These are phyloP conservation scores for Dichetophora obliterata DNA, from an alignment of 2,888 invertebrate genomes.

Conservation along the genomic window DNA sequence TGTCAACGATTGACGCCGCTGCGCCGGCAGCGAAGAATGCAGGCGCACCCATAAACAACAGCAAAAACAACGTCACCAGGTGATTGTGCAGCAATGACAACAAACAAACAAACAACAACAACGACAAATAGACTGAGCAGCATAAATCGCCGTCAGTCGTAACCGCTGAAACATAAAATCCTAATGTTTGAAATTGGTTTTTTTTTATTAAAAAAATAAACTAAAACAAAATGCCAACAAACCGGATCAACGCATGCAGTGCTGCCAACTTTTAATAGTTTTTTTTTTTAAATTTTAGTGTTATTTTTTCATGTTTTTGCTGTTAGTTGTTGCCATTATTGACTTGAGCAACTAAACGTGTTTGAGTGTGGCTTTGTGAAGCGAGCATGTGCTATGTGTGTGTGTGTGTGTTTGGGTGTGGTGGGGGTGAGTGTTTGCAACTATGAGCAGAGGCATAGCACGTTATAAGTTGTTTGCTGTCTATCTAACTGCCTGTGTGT, in stretches of 20 bases:
- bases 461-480: neutral
- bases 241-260: slow-evolving; percentile 3
- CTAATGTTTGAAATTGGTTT: neutral
- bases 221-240: neutral
- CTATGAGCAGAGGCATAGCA: too few relatives aligned
- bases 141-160: slow-evolving; percentile 13
- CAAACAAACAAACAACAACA: too few relatives aligned
- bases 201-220: neutral
- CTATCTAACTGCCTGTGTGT: neutral
- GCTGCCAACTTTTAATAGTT: slow-evolving; percentile 2
- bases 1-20: neutral
- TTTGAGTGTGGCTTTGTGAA: neutral
- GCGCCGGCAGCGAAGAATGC: neutral
- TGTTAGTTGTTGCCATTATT: neutral
- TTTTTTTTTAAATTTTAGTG: slow-evolving; percentile 11
- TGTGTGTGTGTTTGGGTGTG: neutral
- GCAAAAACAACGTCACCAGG: neutral
- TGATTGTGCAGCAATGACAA: neutral
- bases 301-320: neutral
- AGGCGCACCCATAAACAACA: neutral
- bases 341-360: neutral
- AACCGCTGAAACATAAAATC: slow-evolving; percentile 23
- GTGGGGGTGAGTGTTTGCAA: too few relatives aligned
- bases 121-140: neutral
- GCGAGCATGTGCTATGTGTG: neutral